Base-by-base conservation (phyloP, 2,888 invertebrate species). In the Melikaiella ostensackeni region DNA sequence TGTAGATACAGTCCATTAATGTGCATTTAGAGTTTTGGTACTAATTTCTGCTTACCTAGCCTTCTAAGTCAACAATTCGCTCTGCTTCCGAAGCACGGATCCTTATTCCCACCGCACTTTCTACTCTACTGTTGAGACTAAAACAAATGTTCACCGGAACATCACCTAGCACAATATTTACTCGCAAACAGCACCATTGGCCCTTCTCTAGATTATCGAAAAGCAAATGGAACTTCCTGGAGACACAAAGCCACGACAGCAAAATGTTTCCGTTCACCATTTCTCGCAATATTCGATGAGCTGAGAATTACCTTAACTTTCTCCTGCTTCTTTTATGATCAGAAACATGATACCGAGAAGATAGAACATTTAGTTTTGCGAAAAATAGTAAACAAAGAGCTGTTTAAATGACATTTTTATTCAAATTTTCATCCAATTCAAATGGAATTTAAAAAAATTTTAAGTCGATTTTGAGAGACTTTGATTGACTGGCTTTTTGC, bases 81-180 rank as follows among this genome's bases (percentile, higher is more conserved):
- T 70, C 19, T 57, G 13, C 70, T 50, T 27, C 19, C 19, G n/a
- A 13, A 38, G 38, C 21, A 38, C 30, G 64, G 42, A 57, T 33
- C 38, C 75, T 66, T 77, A 77, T 64, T 77, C 73, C 62, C 73
- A 66, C 46, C 76, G 75, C 74, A 74, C 78, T 74, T 75, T 55
- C 63, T 57, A 73, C 80, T 42, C 62, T 70, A 74, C 74, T 75
- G 76, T 75, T 80, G 75, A 74, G 75, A 77, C 76, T 79, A 79
- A 85, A 84, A 81, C 81, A 82, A 80, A 80, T 76, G 77, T 62
- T 59, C 75, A 75, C 75, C 75, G 61, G 75, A 78, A 74, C 75
- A 80, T 77, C 66, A 70, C 81, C 70, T 66, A 79, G 74, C 79
- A 81, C 83, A 85, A 85, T 86, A 86, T 86, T 86, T 86, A 80